Evolutionary conservation across 2,888 invertebrate species (phyloP), one percentile per base, ranked within the genome.

Genomic region (Cataglyphis albicans): DNA sequence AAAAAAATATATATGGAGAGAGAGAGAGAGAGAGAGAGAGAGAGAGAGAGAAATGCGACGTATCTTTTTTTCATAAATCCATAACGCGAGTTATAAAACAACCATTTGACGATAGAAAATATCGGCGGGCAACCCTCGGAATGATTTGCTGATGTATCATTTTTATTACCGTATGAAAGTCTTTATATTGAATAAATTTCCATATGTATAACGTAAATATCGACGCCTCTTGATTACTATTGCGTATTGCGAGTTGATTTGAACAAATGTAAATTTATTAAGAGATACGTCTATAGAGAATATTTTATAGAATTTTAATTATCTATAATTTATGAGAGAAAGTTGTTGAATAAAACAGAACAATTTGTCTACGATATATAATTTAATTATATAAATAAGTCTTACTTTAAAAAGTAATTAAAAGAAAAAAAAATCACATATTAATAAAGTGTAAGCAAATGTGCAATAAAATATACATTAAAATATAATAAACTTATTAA

Each of bases 41-140:
- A 80, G 70, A 81, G n/a, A 29, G 64, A 74, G 67, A 59, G 29
- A 52, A 67, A 73, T 18, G 25, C 18, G 63, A 64, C 48, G 44
- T 70, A 80, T 80, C 78, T 80, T 70, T 80, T 80, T 80, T 80
- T 80, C 78, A 80, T 80, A 80, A 80, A 80, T 80, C 78, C 78
- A 80, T 80, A 80, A 80, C 78, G 78, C 72, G 72, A 80, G 78
- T 80, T 80, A 80, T 80, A 80, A 80, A 80, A 80, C 78, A 80
- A 80, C 78, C 59, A 70, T 70, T 80, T 80, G 78, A 80, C 70
- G 59, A 48, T 70, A 44, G 63, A 70, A 59, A 80, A 80, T 80
- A 70, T 80, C 78, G 70, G 44, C 44, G 25, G 12, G 44, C 48
- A 61, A 70, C 72, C 78, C 72, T 48, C 44, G 72, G 59, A 48